A percentile compares a stretch with the other conserved stretches of the same genome.
phyloP scores from a whole-genome alignment of 2,113 vertebrate species.

The Pogonocichla stellata region DNA sequence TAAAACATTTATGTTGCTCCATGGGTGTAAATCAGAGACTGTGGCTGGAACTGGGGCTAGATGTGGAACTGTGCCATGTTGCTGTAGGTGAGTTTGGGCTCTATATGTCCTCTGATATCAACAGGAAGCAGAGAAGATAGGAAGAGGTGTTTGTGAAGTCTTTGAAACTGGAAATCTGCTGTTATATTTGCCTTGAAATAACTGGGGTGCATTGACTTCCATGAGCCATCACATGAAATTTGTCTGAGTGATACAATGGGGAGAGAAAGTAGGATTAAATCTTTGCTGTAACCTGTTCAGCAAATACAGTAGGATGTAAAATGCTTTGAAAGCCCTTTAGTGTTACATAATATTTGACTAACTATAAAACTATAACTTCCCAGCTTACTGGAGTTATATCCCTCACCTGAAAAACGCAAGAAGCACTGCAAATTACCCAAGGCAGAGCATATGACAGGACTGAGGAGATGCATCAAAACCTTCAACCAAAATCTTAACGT shows the following conservation, averaged over 20 bases:
- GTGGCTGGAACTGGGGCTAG: background rate
- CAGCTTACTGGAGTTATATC: background rate
- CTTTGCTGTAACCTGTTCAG: background rate
- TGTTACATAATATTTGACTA: background rate
- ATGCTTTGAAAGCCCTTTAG: background rate
- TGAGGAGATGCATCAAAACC: slow-evolving; percentile 16
- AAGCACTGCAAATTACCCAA: background rate
- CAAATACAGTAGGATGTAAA: background rate
- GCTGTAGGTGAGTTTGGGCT: background rate
- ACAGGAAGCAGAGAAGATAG: background rate
- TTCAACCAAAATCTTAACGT: slow-evolving; percentile 24
- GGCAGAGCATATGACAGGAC: background rate
- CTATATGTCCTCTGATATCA: background rate
- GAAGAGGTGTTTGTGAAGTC: background rate
- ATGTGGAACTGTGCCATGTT: background rate
- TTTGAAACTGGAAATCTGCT: background rate
- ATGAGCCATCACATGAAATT: background rate
- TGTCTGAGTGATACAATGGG: background rate
- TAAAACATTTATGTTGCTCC: background rate
- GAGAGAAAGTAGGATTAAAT: background rate
- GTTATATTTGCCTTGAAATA: background rate
- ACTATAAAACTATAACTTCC: background rate
- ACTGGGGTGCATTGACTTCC: background rate
- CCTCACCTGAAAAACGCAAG: background rate
- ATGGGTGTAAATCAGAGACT: background rate